phyloP scores from a whole-genome alignment of 2,113 vertebrate genomes.

The Ploceus nigricollis region DNA sequence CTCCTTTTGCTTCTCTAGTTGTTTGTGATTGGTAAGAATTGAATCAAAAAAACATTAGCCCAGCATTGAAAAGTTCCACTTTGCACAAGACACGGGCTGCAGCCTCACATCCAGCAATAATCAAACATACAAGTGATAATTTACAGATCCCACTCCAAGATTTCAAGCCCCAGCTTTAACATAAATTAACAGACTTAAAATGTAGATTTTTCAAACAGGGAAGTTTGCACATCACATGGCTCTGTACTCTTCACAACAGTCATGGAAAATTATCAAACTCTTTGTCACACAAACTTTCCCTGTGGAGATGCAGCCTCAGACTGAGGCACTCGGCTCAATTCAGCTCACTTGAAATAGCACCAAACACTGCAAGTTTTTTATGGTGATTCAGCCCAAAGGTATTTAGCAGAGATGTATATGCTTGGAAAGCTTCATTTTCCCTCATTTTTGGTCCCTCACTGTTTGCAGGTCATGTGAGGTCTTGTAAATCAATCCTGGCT shows the following conservation, averaged over 20 bases:
- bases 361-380: neutral
- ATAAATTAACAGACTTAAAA: neutral
- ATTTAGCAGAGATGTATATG: neutral
- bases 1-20: neutral
- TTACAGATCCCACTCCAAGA: neutral
- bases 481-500: neutral
- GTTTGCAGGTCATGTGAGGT: neutral
- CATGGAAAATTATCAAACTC: neutral
- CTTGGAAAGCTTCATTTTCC: neutral
- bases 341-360: neutral
- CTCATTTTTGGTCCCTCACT: neutral
- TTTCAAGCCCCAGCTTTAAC: neutral
- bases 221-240: fast-evolving
- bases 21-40: neutral
- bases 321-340: fast-evolving
- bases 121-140: neutral
- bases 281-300: neutral
- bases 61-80: neutral
- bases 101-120: neutral
- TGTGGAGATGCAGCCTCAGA: neutral
- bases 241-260: neutral
- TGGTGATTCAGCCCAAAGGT: neutral
- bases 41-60: neutral
- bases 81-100: fast-evolving
- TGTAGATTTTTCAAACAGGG: neutral